Conservation (phyloP, 1,140 invertebrate genomes). For the Drosophila navojoa region DNA sequence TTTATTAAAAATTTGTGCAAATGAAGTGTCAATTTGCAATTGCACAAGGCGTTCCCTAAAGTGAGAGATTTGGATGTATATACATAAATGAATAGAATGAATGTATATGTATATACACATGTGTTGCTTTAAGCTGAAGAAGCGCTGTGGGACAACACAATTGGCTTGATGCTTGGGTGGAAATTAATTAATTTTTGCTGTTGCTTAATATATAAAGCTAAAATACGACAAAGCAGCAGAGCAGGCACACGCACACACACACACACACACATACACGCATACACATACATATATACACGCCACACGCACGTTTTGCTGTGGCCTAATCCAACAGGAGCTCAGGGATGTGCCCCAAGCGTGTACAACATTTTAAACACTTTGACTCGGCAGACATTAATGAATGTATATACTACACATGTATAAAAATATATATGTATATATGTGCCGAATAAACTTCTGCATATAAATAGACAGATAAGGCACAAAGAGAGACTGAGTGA, state of each 20-base stretch:
- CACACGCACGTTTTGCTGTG: slow-evolving; percentile 25
- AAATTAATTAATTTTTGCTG: slow-evolving; percentile 77
- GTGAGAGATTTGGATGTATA: background rate
- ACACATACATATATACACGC: no score
- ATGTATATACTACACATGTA: slow-evolving; percentile 40
- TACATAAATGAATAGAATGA: background rate
- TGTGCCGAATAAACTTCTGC: slow-evolving; percentile 3
- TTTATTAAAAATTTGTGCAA: slow-evolving; percentile 76
- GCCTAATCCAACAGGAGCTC: slow-evolving; percentile 24
- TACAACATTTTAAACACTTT: slow-evolving; percentile 77
- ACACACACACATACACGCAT: background rate
- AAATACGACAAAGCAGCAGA: slow-evolving; percentile 22
- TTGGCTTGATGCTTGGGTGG: slow-evolving; percentile 23
- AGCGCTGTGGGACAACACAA: slow-evolving; percentile 6
- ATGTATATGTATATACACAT: background rate
- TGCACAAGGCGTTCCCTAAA: slow-evolving; percentile 19
- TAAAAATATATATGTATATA: slow-evolving; percentile 5
- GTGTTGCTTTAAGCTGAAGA: slow-evolving; percentile 4
- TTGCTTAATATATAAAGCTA: slow-evolving; percentile 61
- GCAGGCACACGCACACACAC: background rate
- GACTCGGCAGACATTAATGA: slow-evolving; percentile 75
- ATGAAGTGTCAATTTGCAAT: slow-evolving; percentile 71
- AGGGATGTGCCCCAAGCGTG: slow-evolving; percentile 55
- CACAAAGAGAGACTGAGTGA: slow-evolving; percentile 4
- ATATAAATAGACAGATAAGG: slow-evolving; percentile 27